phyloP scores from a whole-genome alignment of 2,888 invertebrate species.

The Meiosimyza platycephala region DNA sequence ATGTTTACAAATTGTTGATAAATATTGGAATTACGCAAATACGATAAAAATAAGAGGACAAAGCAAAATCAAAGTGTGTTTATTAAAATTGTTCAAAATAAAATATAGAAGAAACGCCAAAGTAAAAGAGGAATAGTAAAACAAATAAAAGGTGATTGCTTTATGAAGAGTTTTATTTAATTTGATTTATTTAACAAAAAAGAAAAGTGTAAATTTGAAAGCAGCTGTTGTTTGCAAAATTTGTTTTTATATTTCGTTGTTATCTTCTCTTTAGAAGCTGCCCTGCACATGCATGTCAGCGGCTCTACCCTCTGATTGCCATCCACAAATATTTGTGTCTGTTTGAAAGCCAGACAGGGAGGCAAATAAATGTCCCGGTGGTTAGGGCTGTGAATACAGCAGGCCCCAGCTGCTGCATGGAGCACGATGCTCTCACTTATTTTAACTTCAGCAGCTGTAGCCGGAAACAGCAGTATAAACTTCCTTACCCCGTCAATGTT shows the following conservation, averaged over 20 bases:
- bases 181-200: neutral
- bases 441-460: no score
- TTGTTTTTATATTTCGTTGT: slow-evolving; percentile 11
- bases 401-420: slow-evolving; percentile 25
- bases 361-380: neutral
- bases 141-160: neutral
- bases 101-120: neutral
- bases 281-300: slow-evolving; percentile 15
- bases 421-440: neutral
- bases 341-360: slow-evolving; percentile 23
- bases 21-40: slow-evolving; percentile 27
- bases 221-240: slow-evolving; percentile 18
- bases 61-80: neutral
- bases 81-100: slow-evolving; percentile 6
- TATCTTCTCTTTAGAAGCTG: neutral
- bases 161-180: no score
- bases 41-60: slow-evolving; percentile 1
- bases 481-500: no score
- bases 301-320: neutral
- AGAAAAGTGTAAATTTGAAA: neutral
- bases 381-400: neutral
- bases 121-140: neutral
- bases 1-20: slow-evolving; percentile 34
- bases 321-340: neutral
- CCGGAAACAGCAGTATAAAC: no score